These are phyloP conservation scores for Psylliodes chrysocephalus DNA, from an alignment of 2,888 invertebrate species.

Conservation along the genomic window DNA sequence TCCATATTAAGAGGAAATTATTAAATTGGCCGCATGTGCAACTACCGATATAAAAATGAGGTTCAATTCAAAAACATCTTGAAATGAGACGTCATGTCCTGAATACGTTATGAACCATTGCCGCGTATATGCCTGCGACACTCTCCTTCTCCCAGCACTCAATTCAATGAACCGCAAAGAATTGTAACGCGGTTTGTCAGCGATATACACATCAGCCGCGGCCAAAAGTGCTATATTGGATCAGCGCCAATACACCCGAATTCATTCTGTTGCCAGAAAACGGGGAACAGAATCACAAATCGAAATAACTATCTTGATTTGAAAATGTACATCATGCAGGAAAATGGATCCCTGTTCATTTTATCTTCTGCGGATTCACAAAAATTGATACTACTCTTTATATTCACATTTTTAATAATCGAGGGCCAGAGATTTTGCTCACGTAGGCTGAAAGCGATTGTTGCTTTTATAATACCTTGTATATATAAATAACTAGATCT, in stretches of 20 bases:
- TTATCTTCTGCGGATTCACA: slow-evolving; percentile 15
- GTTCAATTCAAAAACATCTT: slow-evolving; percentile 18
- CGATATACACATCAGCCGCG: slow-evolving; percentile 49
- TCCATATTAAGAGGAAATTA: no score
- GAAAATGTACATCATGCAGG: slow-evolving; percentile 29
- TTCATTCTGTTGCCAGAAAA: slow-evolving; percentile 30
- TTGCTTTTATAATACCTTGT: no score
- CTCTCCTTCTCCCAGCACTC: slow-evolving; percentile 52
- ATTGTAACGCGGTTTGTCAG: slow-evolving; percentile 57
- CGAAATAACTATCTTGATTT: slow-evolving; percentile 31
- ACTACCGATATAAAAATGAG: slow-evolving; percentile 6
- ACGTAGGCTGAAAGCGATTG: neutral
- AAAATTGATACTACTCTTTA: neutral
- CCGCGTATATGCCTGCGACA: slow-evolving; percentile 18
- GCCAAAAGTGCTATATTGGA: slow-evolving; percentile 42
- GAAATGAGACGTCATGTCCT: slow-evolving; percentile 42
- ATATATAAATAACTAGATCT: no score
- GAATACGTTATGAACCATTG: slow-evolving; percentile 47
- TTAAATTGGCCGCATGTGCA: no score
- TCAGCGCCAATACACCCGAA: slow-evolving; percentile 37
- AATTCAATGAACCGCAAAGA: slow-evolving; percentile 59
- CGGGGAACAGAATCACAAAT: slow-evolving; percentile 26
- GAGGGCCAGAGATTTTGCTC: neutral
- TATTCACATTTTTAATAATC: slow-evolving; percentile 7
- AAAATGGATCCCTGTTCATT: slow-evolving; percentile 24